Base-by-base conservation (phyloP, 2,888 invertebrate species). In the Fissipunctia ypsillon region DNA sequence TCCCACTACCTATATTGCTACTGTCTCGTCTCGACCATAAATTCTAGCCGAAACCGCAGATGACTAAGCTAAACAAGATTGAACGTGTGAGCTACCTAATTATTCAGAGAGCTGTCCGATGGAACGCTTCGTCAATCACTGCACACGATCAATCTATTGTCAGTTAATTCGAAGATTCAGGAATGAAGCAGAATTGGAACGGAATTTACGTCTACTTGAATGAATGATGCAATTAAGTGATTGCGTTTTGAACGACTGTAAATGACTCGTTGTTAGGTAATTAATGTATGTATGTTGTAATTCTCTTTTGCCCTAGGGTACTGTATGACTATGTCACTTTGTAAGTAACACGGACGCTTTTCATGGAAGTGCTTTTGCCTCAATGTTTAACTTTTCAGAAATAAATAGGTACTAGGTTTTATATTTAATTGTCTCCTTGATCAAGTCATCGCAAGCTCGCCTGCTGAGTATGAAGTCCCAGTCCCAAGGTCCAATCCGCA, bases 101-200 rank as follows among this genome's bases (percentile, higher is more conserved):
- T 67, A 70, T 70, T 70, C 67, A 45, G 25, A 52, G 38, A 45
- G 54, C 54, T 43, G 25, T 67, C 59, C 4, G 6, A 31, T 59
- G 19, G 31, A 67, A n/a, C 14, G 19, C 50, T 68, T 56, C 19
- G 60, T 84, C 78, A 68, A 78, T 84, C 76, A 74, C 70, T 35
- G 50, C 63, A 43, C 61, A 70, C 66, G 48, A 76, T 81, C 43
- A 50, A 69, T 80, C 75, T 69, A 14, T 22, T 28, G 50, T 59
- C 52, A 31, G 35, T 64, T 59, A 43, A 38, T 9, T 66, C 19
- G 12, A 50, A 66, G 61, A 65, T 43, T 28, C 19, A 35, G 28
- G 10, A 31, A 38, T 69, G 48, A 25, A 43, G 31, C 7, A 25
- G 16, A n/a, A 41, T 31, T 48, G 10, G 10, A 48, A 16, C 25